Evolutionary conservation across 92 coral and sea anemone species (phyloP).

Genomic region (Desmophyllum pertusum): DNA sequence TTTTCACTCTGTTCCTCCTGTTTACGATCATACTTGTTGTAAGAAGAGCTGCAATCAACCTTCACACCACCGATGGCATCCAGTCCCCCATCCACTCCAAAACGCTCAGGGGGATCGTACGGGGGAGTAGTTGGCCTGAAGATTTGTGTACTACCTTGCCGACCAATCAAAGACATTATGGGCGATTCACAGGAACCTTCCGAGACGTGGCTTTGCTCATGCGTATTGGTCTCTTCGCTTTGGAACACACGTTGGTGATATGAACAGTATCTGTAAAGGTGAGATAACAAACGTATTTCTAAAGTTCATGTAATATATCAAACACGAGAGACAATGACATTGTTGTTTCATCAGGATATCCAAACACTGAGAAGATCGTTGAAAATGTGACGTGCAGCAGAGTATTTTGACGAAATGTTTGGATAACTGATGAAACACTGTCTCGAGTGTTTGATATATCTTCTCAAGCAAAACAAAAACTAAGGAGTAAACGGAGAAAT

Average conservation of each 20-base stretch:
- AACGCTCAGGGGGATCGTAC: background rate
- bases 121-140: conserved; percentile 15
- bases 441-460: too few relatives aligned
- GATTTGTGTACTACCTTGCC: conserved; percentile 5
- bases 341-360: too few relatives aligned
- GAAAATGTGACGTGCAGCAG: too few relatives aligned
- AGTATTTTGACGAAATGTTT: too few relatives aligned
- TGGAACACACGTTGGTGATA: conserved; percentile 49
- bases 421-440: too few relatives aligned
- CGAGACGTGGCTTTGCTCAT: conserved; percentile 2
- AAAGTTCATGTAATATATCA: too few relatives aligned
- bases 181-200: background rate
- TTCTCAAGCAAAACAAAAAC: too few relatives aligned
- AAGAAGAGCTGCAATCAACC: background rate
- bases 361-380: too few relatives aligned
- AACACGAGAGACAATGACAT: too few relatives aligned
- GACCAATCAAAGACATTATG: background rate
- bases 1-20: background rate
- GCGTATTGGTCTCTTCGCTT: background rate
- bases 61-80: background rate
- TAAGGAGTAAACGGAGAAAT: too few relatives aligned
- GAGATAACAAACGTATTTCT: background rate
- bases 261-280: conserved; percentile 34
- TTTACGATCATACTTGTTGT: background rate
- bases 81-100: background rate